These are phyloP conservation scores for Gallinago media DNA, from an alignment of 2,113 vertebrate genomes.

Conservation along the genomic window DNA sequence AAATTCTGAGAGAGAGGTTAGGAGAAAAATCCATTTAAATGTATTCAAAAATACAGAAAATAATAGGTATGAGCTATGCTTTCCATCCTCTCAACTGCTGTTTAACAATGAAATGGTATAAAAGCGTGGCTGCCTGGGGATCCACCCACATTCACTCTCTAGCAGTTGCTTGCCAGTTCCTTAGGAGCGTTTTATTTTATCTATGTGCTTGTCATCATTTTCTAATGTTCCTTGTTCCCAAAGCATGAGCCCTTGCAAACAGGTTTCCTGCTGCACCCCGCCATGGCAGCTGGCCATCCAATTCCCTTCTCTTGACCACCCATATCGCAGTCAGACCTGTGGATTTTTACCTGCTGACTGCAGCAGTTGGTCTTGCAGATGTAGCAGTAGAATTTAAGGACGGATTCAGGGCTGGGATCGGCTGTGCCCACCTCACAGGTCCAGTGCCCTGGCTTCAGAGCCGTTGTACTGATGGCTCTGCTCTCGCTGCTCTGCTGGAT, in stretches of 20 bases:
- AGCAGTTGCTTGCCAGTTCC: constrained; percentile 25
- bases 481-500: constrained; percentile 93
- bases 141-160: constrained; percentile 32
- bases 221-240: not conserved
- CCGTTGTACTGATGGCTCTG: constrained; percentile 87
- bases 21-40: not conserved
- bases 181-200: constrained; percentile 14
- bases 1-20: constrained; percentile 82
- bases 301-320: not conserved
- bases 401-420: constrained; percentile 47
- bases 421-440: constrained; percentile 24
- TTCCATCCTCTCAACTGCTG: constrained; percentile 30
- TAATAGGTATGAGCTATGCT: not conserved
- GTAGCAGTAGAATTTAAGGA: constrained; percentile 93
- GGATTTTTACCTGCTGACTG: constrained; percentile 87
- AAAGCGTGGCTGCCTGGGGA: constrained; percentile 41
- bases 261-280: not conserved
- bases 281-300: not conserved
- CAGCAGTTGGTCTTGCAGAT: constrained; percentile 92
- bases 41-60: constrained; percentile 23
- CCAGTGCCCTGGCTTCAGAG: constrained; percentile 64
- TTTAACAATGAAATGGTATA: constrained; percentile 40
- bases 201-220: not conserved
- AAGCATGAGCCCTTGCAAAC: not conserved
- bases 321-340: not conserved